Conservation (phyloP, 2,888 invertebrate species). For the Nomada hirtipes region DNA sequence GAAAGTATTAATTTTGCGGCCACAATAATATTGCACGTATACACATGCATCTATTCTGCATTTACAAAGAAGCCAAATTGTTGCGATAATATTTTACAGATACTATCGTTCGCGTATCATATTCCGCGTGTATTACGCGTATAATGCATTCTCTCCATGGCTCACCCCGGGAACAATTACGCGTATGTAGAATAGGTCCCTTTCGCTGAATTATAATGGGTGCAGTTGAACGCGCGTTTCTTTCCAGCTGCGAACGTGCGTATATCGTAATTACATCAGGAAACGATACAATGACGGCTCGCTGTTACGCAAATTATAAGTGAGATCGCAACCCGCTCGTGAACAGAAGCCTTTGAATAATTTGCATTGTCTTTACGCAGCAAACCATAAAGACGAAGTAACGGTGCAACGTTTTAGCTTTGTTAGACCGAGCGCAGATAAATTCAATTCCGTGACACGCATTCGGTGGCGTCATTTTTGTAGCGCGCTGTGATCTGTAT, state of each 20-base stretch:
- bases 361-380: slow-evolving; percentile 49
- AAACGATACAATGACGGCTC: slow-evolving; percentile 52
- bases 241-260: slow-evolving; percentile 26
- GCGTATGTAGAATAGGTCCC: slow-evolving; percentile 13
- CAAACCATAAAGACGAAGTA: slow-evolving; percentile 33
- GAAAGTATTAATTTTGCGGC: not conserved
- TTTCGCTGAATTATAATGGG: slow-evolving; percentile 50
- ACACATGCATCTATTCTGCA: not conserved
- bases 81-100: not conserved
- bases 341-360: slow-evolving; percentile 52
- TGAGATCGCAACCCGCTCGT: slow-evolving; percentile 35
- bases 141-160: slow-evolving; percentile 15
- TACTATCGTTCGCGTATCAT: not conserved
- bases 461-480: not conserved
- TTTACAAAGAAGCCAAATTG: not conserved
- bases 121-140: slow-evolving; percentile 24
- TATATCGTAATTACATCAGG: slow-evolving; percentile 53
- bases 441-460: slow-evolving; percentile 12
- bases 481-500: not conserved
- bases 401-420: slow-evolving; percentile 35
- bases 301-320: slow-evolving; percentile 50
- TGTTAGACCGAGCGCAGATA: not conserved
- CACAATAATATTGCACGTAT: no score
- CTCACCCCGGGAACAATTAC: not conserved
- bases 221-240: slow-evolving; percentile 30